phyloP scores from a whole-genome alignment of 2,888 invertebrate species.

The Formica aserva region DNA sequence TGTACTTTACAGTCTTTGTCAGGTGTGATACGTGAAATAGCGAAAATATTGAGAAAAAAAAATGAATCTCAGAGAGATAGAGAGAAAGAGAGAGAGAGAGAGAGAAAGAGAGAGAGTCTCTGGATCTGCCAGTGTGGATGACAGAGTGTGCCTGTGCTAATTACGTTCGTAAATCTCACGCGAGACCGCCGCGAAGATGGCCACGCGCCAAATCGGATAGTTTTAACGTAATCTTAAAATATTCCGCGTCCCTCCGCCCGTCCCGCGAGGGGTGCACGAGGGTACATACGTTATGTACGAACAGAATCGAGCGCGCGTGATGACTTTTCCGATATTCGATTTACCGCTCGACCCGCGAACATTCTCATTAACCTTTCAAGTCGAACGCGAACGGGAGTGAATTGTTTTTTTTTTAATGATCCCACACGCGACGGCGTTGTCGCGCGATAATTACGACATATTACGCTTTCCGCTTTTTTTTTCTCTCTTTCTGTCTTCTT shows the following conservation, averaged over 20 bases:
- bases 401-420: slow-evolving; percentile 37
- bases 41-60: neutral
- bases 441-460: slow-evolving; percentile 38
- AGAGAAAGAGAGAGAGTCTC: slow-evolving; percentile 15
- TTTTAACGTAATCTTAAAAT: slow-evolving; percentile 54
- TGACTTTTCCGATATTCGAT: slow-evolving; percentile 57
- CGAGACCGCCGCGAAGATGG: slow-evolving; percentile 36
- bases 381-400: slow-evolving; percentile 14
- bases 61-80: neutral
- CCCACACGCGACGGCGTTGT: slow-evolving; percentile 10
- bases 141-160: slow-evolving; percentile 33
- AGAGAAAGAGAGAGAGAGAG: neutral
- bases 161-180: slow-evolving; percentile 54
- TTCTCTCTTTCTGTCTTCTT: slow-evolving; percentile 20
- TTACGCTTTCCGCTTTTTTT: neutral
- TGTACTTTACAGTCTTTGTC: neutral
- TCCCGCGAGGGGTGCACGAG: slow-evolving; percentile 12
- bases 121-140: slow-evolving; percentile 31
- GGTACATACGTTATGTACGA: slow-evolving; percentile 38
- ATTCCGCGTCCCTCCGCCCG: slow-evolving; percentile 37
- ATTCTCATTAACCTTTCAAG: slow-evolving; percentile 48
- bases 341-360: slow-evolving; percentile 30
- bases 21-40: neutral
- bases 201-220: slow-evolving; percentile 44
- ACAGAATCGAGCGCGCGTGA: slow-evolving; percentile 40